These are phyloP conservation scores for Hippocampus guttulatus DNA, from an alignment of 2,113 vertebrate genomes.

Conservation along the genomic window DNA sequence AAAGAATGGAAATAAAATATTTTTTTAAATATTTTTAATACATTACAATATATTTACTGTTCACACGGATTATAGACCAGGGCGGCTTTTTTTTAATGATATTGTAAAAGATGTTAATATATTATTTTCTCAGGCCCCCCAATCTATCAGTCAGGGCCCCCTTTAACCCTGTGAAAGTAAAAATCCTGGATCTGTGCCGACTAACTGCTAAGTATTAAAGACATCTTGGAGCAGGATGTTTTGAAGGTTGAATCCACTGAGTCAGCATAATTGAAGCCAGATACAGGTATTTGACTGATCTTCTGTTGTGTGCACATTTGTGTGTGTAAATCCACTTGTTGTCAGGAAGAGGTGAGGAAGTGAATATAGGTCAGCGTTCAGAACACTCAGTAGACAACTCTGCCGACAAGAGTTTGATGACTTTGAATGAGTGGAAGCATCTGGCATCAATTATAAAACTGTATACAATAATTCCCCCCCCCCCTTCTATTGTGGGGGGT, in stretches of 20 bases:
- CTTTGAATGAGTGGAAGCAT: not conserved
- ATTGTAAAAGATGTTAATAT: no score
- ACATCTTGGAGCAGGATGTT: conserved; percentile 4
- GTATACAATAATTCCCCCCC: no score
- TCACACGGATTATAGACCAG: no score
- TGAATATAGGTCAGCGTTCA: conserved; percentile 55
- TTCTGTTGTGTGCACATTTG: conserved; percentile 10
- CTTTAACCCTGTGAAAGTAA: no score
- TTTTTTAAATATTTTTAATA: no score
- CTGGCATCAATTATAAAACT: not conserved
- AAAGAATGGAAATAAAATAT: no score
- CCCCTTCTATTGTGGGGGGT: no score
- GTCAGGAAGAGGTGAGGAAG: conserved; percentile 35
- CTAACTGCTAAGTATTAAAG: not conserved
- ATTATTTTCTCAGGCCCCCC: no score
- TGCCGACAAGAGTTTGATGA: conserved; percentile 1
- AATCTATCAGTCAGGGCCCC: no score
- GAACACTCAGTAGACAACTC: conserved; percentile 32
- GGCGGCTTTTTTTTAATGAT: no score
- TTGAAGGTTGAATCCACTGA: not conserved
- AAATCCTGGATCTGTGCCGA: not conserved
- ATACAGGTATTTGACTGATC: conserved; percentile 7
- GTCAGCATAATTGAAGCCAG: conserved; percentile 38
- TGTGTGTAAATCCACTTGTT: conserved; percentile 5
- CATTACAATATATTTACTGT: no score